Percentiles rank a stretch among this genome's conserved stretches.
phyloP scores from a whole-genome alignment of 2,113 vertebrate genomes.

The Electrona antarctica region DNA sequence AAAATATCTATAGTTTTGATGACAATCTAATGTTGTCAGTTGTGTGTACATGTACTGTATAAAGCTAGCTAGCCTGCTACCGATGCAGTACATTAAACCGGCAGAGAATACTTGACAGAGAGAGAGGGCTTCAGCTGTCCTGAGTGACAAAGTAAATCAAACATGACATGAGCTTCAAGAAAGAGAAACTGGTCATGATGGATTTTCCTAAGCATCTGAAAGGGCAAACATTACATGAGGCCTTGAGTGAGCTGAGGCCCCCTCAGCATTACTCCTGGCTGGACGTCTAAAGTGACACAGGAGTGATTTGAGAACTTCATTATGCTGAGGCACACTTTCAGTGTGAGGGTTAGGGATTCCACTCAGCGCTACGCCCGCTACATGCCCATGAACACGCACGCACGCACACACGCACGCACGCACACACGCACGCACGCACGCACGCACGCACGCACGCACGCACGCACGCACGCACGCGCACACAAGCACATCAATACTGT shows the following conservation, averaged over 20 bases:
- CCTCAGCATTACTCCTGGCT: conserved; percentile 38
- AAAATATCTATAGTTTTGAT: too few relatives aligned
- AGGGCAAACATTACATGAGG: conserved; percentile 21
- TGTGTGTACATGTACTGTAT: too few relatives aligned
- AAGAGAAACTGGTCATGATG: conserved; percentile 28
- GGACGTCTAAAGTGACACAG: conserved; percentile 47
- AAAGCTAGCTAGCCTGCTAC: too few relatives aligned
- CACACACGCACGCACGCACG: background rate
- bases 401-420: background rate
- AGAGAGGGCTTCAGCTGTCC: conserved; percentile 8
- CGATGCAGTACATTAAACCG: background rate
- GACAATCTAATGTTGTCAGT: too few relatives aligned
- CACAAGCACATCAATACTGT: background rate
- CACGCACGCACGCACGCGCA: background rate
- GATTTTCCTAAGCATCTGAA: conserved; percentile 30
- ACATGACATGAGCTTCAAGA: conserved; percentile 9
- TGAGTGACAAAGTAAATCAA: conserved; percentile 4
- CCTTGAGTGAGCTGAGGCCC: conserved; percentile 9
- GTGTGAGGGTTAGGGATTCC: conserved; percentile 3
- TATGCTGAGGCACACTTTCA: conserved; percentile 35
- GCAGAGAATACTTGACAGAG: background rate
- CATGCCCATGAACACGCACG: background rate
- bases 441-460: background rate
- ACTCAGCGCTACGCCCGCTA: background rate
- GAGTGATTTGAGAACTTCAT: conserved; percentile 44